Percentiles rank a stretch among this genome's conserved stretches.
Conservation (phyloP, 1,140 invertebrate species). For the fruit fly (Drosophila melanogaster) region Release_6_plus_ISO1_MT NT_033777.3:10519501-10520000, state of each 20-base stretch:
- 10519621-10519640: neutral
- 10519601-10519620: conserved; percentile 57
- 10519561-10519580: conserved; percentile 34
- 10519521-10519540: conserved; percentile 24
- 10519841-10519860: conserved; percentile 65
- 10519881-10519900: conserved; percentile 26
- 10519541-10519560: conserved; percentile 51
- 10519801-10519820: conserved; percentile 53
- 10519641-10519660: conserved; percentile 19
- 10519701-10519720: conserved; percentile 56
- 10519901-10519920: conserved; percentile 47
- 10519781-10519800: conserved; percentile 16
- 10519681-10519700: conserved; percentile 75
- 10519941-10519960: neutral
- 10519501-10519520: conserved; percentile 76
- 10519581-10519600: conserved; percentile 26
- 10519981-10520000: conserved; percentile 84
- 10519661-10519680: conserved; percentile 82
- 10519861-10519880: conserved; percentile 78
- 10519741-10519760: conserved; percentile 79
- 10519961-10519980: conserved; percentile 68
- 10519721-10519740: conserved; percentile 39
- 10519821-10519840: conserved; percentile 66
- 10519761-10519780: conserved; percentile 75
- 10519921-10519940: conserved; percentile 14